Percentiles rank a stretch among this genome's conserved stretches.
These are phyloP conservation scores for Fukomys damarensis DNA, from an alignment of 2,113 vertebrate genomes.

Conservation along the genomic window DNA sequence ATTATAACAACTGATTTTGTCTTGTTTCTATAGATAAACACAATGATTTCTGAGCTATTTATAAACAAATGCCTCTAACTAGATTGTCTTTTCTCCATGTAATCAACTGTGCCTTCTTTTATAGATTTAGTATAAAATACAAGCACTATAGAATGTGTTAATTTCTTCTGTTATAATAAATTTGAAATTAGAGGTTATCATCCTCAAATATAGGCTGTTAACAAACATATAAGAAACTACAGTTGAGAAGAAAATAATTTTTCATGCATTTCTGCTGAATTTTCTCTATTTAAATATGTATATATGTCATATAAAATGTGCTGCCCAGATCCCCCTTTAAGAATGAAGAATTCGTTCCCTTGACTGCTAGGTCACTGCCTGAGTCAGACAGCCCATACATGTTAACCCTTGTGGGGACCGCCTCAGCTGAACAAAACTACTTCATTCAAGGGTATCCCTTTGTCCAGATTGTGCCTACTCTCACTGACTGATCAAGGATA, in stretches of 20 bases:
- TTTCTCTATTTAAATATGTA: not conserved
- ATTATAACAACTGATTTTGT: not conserved
- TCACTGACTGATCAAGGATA: not conserved
- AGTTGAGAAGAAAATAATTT: not conserved
- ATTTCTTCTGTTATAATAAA: slow-evolving; percentile 6
- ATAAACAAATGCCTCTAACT: not conserved
- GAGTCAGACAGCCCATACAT: accelerated
- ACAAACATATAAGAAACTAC: not conserved
- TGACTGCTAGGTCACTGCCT: not conserved
- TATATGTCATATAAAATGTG: not conserved
- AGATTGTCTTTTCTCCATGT: not conserved
- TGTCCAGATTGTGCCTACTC: not conserved
- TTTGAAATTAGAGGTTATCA: slow-evolving; percentile 27
- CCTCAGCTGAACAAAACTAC: not conserved
- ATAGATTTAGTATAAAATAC: not conserved
- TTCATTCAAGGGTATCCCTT: too few relatives aligned
- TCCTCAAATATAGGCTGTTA: not conserved
- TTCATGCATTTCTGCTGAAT: not conserved
- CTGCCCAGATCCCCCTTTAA: too few relatives aligned
- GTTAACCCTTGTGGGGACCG: accelerated
- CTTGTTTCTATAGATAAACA: not conserved
- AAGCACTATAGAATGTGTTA: not conserved
- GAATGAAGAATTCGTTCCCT: too few relatives aligned
- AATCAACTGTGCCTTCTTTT: not conserved
- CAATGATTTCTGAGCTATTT: not conserved